Conservation (phyloP, 2,113 vertebrate species). For the Talpa occidentalis region DNA sequence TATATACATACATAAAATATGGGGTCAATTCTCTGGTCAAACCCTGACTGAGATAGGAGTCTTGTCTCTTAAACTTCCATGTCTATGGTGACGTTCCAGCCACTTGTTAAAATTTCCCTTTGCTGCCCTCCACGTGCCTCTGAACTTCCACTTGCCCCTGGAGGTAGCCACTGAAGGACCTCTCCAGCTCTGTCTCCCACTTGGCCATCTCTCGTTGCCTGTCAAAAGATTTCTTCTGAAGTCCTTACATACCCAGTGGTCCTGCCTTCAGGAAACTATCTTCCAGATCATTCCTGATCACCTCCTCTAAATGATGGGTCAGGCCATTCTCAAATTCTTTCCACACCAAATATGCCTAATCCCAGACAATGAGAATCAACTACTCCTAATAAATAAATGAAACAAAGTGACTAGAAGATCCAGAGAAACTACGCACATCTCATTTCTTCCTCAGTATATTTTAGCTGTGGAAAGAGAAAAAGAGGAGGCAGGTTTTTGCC, state of each 20-base stretch:
- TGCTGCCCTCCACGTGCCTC: background rate
- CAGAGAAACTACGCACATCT: background rate
- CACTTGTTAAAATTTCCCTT: background rate
- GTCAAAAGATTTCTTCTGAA: background rate
- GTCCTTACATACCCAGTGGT: background rate
- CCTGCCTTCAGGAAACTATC: background rate
- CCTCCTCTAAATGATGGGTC: background rate
- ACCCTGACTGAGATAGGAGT: background rate
- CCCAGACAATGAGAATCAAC: background rate
- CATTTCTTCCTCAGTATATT: background rate
- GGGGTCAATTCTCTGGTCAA: background rate
- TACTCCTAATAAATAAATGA: background rate
- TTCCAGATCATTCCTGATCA: background rate
- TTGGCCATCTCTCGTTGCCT: background rate
- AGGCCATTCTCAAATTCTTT: background rate
- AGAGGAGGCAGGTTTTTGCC: background rate
- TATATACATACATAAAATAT: too few relatives aligned
- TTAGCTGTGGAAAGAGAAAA: background rate
- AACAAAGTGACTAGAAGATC: background rate
- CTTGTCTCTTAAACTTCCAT: background rate
- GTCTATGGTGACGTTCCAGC: background rate
- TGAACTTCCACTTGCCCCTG: background rate
- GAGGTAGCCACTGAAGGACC: background rate
- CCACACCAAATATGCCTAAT: background rate
- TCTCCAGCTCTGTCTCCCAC: background rate